phyloP scores from a whole-genome alignment of 2,797 vertebrate species.

The Trachops cirrhosus region DNA sequence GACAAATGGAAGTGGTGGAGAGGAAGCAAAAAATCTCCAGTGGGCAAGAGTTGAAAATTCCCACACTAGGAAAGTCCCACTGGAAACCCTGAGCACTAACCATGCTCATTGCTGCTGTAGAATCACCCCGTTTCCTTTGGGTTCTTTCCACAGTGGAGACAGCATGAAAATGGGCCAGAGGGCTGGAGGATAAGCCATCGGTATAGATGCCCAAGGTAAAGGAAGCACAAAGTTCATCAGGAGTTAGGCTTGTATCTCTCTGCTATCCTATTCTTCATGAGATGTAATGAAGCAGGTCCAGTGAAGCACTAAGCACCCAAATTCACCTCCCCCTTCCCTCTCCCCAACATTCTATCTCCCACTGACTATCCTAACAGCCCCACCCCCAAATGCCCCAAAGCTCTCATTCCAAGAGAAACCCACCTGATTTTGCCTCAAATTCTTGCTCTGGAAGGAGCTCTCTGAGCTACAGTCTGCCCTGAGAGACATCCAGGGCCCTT shows the following conservation, averaged over 20 bases:
- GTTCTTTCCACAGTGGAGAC: background rate
- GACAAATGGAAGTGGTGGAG: background rate
- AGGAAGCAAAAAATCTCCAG: background rate
- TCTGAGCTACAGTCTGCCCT: background rate
- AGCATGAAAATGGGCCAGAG: background rate
- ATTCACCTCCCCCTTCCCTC: background rate
- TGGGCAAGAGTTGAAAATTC: background rate
- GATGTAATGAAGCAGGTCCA: background rate
- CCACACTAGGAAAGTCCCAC: background rate
- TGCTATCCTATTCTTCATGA: background rate
- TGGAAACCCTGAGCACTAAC: background rate
- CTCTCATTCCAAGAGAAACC: constrained; percentile 33
- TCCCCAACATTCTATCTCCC: background rate
- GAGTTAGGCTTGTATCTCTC: background rate
- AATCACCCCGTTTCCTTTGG: background rate
- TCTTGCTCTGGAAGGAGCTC: background rate
- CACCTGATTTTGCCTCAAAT: constrained; percentile 38
- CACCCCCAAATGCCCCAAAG: background rate
- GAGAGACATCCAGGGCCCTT: background rate
- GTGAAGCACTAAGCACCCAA: background rate
- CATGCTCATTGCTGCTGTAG: background rate
- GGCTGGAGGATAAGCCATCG: background rate
- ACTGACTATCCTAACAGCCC: background rate
- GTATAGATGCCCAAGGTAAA: background rate
- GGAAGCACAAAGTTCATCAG: background rate